Evolutionary conservation across 2,888 invertebrate genomes (phyloP), one percentile per base, ranked within the genome.

Genomic region (Sclerodermus sp.): DNA sequence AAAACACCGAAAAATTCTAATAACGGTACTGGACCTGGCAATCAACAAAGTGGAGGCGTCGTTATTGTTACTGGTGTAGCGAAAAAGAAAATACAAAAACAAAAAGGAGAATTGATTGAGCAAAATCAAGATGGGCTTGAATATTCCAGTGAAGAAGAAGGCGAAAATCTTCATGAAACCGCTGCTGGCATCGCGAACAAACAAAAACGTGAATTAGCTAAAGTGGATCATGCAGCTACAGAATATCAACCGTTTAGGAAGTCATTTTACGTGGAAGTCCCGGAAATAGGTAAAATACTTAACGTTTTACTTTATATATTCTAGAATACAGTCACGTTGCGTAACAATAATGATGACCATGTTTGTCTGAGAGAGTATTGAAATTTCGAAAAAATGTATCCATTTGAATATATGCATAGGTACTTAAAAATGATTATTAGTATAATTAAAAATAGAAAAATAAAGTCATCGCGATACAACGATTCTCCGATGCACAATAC

Each of bases 71-170:
- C 91, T 0, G 93, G 93, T 5, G 87, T 91, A 4, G 91, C 92
- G 0, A 93, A 93, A 75, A 90, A 90, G 68, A 87, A 87, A 57
- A 82, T 85, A 30, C 83, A 84, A 18, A 88, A 88, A 63, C 87
- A 91, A 64, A 96, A 97, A 73, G 99, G 99, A 46, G 98, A 99
- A 79, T 81, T 99, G n/a, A 95, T 99, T 71, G 97, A 99, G 79
- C 97, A 96, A 76, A 97, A 99, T 80, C 95, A 96, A 79, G 98
- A 99, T 76, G 96, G 94, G 0, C 80, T 98, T 55, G 99, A 96
- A 81, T 97, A 98, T 80, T 96, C 96, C 0, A 96, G 96, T 12
- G 97, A 97, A 78, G 97, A 97, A 76, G 96, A 97, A 70, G 88
- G 92, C 3, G 96, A 96, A 74, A 96, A 96, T 73, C 85, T 96